Conservation (phyloP, 2,797 vertebrate genomes). For the Clangula hyemalis region DNA sequence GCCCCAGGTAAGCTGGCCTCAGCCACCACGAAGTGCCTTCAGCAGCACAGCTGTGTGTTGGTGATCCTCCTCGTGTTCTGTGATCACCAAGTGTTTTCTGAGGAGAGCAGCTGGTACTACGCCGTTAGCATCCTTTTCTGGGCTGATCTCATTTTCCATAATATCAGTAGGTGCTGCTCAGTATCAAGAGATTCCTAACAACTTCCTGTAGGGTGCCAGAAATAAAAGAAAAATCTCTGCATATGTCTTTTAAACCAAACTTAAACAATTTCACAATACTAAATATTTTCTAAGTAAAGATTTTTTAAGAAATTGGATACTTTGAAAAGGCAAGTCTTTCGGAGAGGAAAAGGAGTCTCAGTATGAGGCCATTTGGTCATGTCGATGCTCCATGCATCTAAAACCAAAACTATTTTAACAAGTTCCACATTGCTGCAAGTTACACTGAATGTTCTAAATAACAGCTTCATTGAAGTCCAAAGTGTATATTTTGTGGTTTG, state of each 20-base stretch:
- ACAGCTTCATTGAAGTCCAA: background rate
- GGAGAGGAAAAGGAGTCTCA: background rate
- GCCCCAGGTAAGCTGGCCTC: background rate
- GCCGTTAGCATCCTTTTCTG: background rate
- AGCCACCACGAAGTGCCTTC: slow-evolving; percentile 12
- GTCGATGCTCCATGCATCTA: background rate
- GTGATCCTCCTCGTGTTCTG: background rate
- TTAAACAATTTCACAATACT: no score
- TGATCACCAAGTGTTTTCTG: fast-evolving
- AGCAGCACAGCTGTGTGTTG: slow-evolving; percentile 23
- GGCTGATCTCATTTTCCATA: background rate
- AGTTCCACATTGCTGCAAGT: background rate
- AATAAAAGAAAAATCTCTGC: background rate
- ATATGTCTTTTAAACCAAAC: no score
- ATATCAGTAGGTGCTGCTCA: background rate
- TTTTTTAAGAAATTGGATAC: background rate
- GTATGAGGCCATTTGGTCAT: background rate
- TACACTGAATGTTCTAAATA: background rate
- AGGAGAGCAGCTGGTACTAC: background rate
- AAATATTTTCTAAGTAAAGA: no score
- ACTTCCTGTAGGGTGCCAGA: background rate
- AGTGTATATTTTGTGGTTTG: background rate
- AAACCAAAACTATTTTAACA: background rate
- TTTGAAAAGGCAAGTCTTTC: background rate
- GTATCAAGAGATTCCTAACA: background rate